These are phyloP conservation scores for Chaenocephalus aceratus DNA, from an alignment of 2,113 vertebrate species.

Conservation along the genomic window DNA sequence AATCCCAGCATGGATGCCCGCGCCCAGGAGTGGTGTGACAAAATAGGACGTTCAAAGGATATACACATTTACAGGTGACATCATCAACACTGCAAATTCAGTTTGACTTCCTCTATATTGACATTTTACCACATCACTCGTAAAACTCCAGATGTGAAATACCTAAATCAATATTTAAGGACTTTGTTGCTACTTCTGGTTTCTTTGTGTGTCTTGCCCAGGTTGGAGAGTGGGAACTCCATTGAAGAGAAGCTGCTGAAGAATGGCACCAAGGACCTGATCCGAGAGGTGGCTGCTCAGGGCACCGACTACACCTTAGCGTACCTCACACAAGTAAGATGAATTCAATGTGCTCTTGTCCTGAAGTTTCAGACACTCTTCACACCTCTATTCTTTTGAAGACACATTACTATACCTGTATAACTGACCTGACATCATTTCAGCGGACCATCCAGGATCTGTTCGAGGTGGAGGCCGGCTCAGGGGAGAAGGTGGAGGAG, in stretches of 20 bases:
- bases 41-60: conserved; percentile 93
- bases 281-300: conserved; percentile 94
- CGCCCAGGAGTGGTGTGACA: conserved; percentile 94
- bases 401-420: not conserved
- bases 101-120: no score
- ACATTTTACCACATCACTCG: no score
- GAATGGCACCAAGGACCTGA: conserved; percentile 94
- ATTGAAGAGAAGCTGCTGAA: conserved; percentile 95
- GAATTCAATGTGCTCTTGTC: not conserved
- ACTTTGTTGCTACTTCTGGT: not conserved
- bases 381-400: not conserved
- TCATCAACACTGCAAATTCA: not conserved
- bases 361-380: not conserved
- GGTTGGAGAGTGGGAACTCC: conserved; percentile 93
- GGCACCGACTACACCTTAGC: conserved; percentile 94
- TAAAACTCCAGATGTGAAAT: not conserved
- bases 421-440: not conserved
- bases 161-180: not conserved
- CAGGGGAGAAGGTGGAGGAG: conserved; percentile 93
- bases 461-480: conserved; percentile 92
- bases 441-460: conserved; percentile 95
- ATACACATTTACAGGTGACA: conserved; percentile 94
- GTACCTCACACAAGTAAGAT: conserved; percentile 91
- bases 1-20: conserved; percentile 94
- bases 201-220: conserved; percentile 52